Percentiles rank a stretch among this genome's conserved stretches.
Evolutionary conservation across 2,797 vertebrate genomes (phyloP).

Genomic region (Xenopus petersii): DNA sequence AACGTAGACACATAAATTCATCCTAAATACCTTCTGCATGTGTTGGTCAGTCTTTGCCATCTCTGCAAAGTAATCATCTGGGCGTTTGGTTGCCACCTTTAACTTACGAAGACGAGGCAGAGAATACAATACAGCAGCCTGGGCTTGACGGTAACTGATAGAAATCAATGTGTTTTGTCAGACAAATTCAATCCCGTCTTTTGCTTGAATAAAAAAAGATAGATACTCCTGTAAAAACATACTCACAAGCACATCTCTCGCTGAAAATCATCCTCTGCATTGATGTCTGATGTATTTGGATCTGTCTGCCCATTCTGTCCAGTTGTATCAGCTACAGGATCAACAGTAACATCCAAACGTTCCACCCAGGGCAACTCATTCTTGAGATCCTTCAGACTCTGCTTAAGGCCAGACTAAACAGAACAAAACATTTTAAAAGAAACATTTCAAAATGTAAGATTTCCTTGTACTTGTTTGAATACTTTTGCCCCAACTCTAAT

Average conservation of each 20-base stretch:
- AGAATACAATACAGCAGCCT: conserved; percentile 81
- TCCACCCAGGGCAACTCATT: conserved; percentile 84
- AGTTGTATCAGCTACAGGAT: conserved; percentile 54
- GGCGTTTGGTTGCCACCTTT: conserved; percentile 81
- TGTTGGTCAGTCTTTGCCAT: conserved; percentile 97
- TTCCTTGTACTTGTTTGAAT: no score
- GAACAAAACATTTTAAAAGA: not conserved
- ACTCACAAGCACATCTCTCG: conserved; percentile 96
- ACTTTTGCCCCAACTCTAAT: no score
- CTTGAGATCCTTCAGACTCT: conserved; percentile 76
- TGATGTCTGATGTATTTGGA: conserved; percentile 53
- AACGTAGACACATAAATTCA: no score
- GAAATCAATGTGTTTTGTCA: not conserved
- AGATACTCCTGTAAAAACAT: no score
- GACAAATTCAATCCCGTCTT: not conserved
- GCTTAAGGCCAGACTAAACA: conserved; percentile 79
- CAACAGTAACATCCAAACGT: conserved; percentile 81
- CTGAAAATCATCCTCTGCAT: conserved; percentile 89
- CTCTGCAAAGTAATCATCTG: conserved; percentile 95
- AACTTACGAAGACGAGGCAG: conserved; percentile 78
- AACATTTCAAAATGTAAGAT: no score
- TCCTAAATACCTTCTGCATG: conserved; percentile 87
- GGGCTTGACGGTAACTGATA: conserved; percentile 87
- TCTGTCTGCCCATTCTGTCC: conserved; percentile 41
- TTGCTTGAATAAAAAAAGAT: no score